Conservation (phyloP, 2,113 vertebrate genomes). For the Cyanoderma ruficeps region DNA sequence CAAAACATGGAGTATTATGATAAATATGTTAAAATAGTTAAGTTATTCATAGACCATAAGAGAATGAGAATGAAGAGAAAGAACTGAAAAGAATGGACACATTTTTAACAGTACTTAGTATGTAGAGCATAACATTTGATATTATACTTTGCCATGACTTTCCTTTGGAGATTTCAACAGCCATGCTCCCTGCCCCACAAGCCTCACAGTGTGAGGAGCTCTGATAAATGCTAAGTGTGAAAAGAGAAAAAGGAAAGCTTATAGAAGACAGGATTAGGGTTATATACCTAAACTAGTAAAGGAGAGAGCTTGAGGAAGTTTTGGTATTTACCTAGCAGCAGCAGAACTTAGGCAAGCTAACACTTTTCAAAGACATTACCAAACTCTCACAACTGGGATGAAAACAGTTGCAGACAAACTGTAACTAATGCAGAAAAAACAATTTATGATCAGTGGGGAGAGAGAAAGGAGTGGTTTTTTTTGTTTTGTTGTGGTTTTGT, state of each 20-base stretch:
- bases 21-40: background rate
- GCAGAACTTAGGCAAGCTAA: background rate
- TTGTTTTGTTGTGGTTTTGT: background rate
- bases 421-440: background rate
- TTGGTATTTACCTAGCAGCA: background rate
- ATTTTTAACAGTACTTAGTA: background rate
- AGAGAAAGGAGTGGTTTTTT: background rate
- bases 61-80: background rate
- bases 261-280: background rate
- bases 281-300: background rate
- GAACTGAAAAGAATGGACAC: background rate
- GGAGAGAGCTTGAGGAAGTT: background rate
- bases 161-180: background rate
- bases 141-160: background rate
- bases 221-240: background rate
- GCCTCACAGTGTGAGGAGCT: background rate
- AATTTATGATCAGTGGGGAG: rapidly evolving
- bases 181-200: background rate
- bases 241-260: background rate
- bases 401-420: background rate
- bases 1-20: background rate
- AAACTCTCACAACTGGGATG: background rate
- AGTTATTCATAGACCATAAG: background rate
- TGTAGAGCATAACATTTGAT: background rate
- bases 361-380: background rate